A percentile compares a stretch with the other conserved stretches of the same genome.
Evolutionary conservation across 2,888 invertebrate genomes (phyloP).

Genomic region (Ophion obscuratus): DNA sequence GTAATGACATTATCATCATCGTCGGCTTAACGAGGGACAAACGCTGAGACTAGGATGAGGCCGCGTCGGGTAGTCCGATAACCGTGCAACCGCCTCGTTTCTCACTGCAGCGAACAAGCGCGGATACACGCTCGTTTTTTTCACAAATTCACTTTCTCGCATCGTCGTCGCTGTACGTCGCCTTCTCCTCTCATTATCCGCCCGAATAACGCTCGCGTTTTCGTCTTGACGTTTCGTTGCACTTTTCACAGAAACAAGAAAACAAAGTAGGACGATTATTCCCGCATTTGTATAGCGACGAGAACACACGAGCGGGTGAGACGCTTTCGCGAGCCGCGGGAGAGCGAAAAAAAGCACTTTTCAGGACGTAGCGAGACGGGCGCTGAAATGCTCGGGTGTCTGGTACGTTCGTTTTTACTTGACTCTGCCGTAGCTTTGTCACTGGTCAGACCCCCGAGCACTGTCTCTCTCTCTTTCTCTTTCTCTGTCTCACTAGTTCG

Average conservation of each 20-base stretch:
- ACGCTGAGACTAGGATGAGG: conserved; percentile 82
- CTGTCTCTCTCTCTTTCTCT: neutral
- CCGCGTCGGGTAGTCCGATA: conserved; percentile 81
- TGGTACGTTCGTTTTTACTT: neutral
- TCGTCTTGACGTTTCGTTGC: conserved; percentile 41
- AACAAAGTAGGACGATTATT: neutral
- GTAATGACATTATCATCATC: conserved; percentile 34
- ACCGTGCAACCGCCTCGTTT: conserved; percentile 83
- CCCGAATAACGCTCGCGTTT: conserved; percentile 26
- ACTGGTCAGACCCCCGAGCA: conserved; percentile 3
- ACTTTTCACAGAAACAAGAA: conserved; percentile 38
- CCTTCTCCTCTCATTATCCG: conserved; percentile 34
- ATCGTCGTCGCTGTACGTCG: conserved; percentile 25
- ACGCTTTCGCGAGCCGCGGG: too few species aligned
- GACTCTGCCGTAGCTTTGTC: conserved; percentile 3
- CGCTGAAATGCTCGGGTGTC: neutral
- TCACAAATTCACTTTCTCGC: conserved; percentile 54
- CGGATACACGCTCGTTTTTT: conserved; percentile 31
- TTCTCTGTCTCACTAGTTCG: neutral
- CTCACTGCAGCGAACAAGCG: conserved; percentile 16
- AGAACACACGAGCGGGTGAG: neutral
- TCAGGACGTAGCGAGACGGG: neutral
- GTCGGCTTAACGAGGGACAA: conserved; percentile 35
- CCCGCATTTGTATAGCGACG: conserved; percentile 26
- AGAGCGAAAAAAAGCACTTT: neutral